phyloP scores from a whole-genome alignment of 1,140 invertebrate species.

The Saccostrea echinata region DNA sequence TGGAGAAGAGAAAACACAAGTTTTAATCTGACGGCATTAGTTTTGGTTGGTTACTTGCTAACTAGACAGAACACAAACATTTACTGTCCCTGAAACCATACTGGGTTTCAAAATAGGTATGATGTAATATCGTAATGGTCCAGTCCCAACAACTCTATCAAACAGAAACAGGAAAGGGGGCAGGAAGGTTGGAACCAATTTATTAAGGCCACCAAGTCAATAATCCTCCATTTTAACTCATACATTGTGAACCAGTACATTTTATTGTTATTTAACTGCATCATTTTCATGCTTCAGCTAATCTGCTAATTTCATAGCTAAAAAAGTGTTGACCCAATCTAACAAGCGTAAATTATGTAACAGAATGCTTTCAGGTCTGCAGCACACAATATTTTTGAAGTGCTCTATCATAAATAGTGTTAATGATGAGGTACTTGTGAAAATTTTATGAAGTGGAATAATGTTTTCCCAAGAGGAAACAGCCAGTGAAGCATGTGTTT shows the following conservation, averaged over 20 bases:
- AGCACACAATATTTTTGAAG: conserved; percentile 12
- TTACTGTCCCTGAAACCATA: neutral
- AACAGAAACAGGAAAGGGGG: neutral
- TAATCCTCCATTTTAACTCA: neutral
- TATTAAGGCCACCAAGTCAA: neutral
- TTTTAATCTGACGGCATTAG: conserved; percentile 12
- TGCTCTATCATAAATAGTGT: neutral
- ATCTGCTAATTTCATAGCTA: neutral
- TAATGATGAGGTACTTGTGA: conserved; percentile 20
- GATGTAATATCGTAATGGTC: neutral
- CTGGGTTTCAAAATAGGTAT: neutral
- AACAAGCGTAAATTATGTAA: neutral
- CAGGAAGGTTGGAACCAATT: neutral
- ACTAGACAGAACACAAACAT: neutral
- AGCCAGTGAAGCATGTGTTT: neutral
- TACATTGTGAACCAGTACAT: neutral
- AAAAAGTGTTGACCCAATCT: conserved; percentile 18
- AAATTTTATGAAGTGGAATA: conserved; percentile 23
- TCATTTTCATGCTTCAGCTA: neutral
- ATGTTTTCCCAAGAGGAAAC: neutral
- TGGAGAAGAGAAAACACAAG: neutral
- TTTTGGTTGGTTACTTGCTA: conserved; percentile 7
- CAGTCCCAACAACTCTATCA: neutral
- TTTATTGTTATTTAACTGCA: neutral
- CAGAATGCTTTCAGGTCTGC: neutral